Conservation (phyloP, 2,888 invertebrate species). For the Tipula confusa region DNA sequence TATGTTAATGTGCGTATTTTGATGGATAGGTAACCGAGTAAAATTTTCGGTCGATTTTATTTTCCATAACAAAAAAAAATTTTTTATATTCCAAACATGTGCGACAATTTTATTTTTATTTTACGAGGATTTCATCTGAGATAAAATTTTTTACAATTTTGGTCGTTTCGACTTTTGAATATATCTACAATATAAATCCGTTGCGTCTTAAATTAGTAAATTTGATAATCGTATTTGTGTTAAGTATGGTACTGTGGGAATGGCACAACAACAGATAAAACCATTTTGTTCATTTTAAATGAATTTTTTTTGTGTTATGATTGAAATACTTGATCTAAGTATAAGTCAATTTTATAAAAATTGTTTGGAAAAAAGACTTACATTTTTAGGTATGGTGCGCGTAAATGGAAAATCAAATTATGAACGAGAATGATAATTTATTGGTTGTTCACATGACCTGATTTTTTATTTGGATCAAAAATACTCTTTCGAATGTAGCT, state of each 20-base stretch:
- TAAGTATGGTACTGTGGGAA: too few species aligned
- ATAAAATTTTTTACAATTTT: not conserved
- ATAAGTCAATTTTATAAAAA: not conserved
- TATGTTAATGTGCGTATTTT: not conserved
- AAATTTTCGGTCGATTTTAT: not conserved
- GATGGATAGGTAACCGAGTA: not conserved
- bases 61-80: not conserved
- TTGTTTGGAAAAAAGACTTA: too few species aligned
- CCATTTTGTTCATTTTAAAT: not conserved
- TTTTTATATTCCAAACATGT: not conserved
- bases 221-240: not conserved
- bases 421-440: not conserved
- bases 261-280: not conserved
- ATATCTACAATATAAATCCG: not conserved
- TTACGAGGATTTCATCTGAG: not conserved
- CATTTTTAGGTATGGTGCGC: too few species aligned
- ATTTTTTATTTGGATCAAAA: not conserved
- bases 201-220: not conserved
- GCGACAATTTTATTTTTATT: not conserved
- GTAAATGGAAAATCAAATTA: not conserved
- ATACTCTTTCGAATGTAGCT: too few species aligned
- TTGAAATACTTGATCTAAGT: not conserved
- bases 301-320: not conserved
- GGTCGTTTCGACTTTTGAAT: not conserved
- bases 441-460: not conserved